Base-by-base conservation (phyloP, 1,140 invertebrate genomes). In the Cydia strobilella region DNA sequence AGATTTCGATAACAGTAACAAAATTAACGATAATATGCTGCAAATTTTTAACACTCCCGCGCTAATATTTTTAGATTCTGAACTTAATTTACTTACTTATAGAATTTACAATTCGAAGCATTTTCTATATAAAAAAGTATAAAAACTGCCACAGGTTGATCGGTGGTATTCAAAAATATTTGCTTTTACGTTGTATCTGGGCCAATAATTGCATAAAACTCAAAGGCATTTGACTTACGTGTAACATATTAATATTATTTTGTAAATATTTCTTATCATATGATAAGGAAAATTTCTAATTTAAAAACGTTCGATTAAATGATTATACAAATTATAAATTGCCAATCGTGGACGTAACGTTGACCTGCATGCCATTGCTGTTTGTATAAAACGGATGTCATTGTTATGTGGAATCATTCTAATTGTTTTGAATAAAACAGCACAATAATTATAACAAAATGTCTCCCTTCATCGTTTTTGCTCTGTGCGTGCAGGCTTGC, bases 401-500 rank as follows among this genome's bases (percentile, higher is more conserved):
- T 54, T 18, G 42, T 3, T 45, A 45, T 13, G 7, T 45, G 13
- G 42, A 45, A 45, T 45, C 42, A 45, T 45, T 45, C 10, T 15
- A 45, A 13, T 45, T 45, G 42, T 45, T 45, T 45, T 15, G 12
- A 45, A 45, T 2, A 45, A 45, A 45, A 45, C 42, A 4, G 13
- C 12, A 13, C 42, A 13, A 45, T 45, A 7, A 12, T 2, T 15
- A 3, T 45, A 45, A 45, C 35, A 13, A 45, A 45, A 80, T 84
- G 77, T 75, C 77, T 72, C 18, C 62, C 48, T 79, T 81, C 69
- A 18, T 76, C 15, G 63, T 79, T n/a, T 72, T 83, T 5, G 54
- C 79, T 13, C 66, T 81, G n/a, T 83, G 77, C 75, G 76, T 78
- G 69, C 80, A 83, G 51, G 77, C 79, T 25, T 74, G 77, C 39